A percentile compares a stretch with the other conserved stretches of the same genome.
phyloP scores from a whole-genome alignment of 2,113 vertebrate species.

The Neodontobutis hainanensis region DNA sequence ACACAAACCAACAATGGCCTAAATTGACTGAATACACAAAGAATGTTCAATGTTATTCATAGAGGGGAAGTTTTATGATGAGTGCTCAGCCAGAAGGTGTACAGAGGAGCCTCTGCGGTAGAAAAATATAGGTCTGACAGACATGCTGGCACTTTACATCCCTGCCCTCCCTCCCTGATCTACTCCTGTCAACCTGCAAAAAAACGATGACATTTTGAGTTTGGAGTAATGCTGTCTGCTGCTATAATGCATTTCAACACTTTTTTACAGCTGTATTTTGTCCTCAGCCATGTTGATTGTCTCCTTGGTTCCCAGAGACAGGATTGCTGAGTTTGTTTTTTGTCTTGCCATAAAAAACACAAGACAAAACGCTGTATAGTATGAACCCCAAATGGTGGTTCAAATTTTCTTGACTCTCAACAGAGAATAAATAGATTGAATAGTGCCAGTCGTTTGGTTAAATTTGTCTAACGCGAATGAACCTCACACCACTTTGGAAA shows the following conservation, averaged over 20 bases:
- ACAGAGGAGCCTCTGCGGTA: slow-evolving; percentile 19
- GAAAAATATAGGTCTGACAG: slow-evolving; percentile 34
- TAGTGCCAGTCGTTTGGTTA: slow-evolving; percentile 26
- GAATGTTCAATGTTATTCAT: slow-evolving; percentile 16
- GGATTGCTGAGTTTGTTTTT: slow-evolving; percentile 8
- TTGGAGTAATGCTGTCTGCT: slow-evolving; percentile 17
- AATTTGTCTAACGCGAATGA: slow-evolving; percentile 6
- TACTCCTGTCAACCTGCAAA: slow-evolving; percentile 27
- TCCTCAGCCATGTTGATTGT: slow-evolving; percentile 27
- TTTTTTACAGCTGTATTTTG: slow-evolving; percentile 13
- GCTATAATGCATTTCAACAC: slow-evolving; percentile 19
- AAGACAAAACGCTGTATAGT: slow-evolving; percentile 14
- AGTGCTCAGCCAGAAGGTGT: slow-evolving; percentile 19
- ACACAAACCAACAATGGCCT: slow-evolving; percentile 2
- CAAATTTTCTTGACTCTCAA: no score
- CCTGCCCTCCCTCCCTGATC: slow-evolving; percentile 23
- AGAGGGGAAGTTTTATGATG: neutral
- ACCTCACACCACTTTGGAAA: slow-evolving; percentile 27
- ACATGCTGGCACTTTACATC: slow-evolving; percentile 27
- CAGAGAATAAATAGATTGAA: slow-evolving; percentile 3
- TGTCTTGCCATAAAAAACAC: slow-evolving; percentile 4
- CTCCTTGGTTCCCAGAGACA: slow-evolving; percentile 13
- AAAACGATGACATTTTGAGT: slow-evolving; percentile 39
- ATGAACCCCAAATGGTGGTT: slow-evolving; percentile 11
- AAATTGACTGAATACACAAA: neutral